Evolutionary conservation across 53 echinoderm and acorn worm genomes (phyloP).

Genomic region (Actinopyga echinites): DNA sequence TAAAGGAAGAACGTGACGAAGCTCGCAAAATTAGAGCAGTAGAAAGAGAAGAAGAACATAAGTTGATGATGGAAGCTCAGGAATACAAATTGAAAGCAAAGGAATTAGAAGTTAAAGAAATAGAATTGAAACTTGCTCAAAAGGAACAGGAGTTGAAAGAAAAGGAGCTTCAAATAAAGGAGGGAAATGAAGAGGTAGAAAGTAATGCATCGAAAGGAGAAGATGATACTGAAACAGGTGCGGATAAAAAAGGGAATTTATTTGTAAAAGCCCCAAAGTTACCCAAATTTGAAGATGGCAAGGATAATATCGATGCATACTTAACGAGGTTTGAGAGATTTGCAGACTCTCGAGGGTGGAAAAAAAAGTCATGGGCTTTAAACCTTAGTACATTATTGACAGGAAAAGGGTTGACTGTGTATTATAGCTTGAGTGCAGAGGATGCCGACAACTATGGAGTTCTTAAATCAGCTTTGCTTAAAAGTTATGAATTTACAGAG

Average conservation of each 20-base stretch:
- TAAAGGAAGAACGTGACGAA: not conserved
- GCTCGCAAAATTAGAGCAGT: not conserved
- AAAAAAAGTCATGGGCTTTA: not conserved
- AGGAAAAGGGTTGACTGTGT: slow-evolving; percentile 24
- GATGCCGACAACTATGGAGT: not conserved
- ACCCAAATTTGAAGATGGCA: too few relatives aligned
- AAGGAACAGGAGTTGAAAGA: too few relatives aligned
- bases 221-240: not conserved
- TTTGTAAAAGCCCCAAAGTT: not conserved
- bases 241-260: not conserved
- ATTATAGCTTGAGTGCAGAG: not conserved
- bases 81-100: too few relatives aligned
- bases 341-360: slow-evolving; percentile 8
- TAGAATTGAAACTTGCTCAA: too few relatives aligned
- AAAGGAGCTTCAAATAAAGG: too few relatives aligned
- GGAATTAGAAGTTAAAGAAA: too few relatives aligned
- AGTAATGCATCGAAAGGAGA: not conserved
- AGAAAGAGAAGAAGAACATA: too few relatives aligned
- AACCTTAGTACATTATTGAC: slow-evolving; percentile 16
- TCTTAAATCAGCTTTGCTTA: not conserved
- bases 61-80: too few relatives aligned
- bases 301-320: too few relatives aligned
- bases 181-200: too few relatives aligned
- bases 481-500: slow-evolving; percentile 30
- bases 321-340: too few relatives aligned